Base-by-base conservation (phyloP, 37 sponge, comb jelly and placozoan genomes). In the Lycopodina hypogea region DNA sequence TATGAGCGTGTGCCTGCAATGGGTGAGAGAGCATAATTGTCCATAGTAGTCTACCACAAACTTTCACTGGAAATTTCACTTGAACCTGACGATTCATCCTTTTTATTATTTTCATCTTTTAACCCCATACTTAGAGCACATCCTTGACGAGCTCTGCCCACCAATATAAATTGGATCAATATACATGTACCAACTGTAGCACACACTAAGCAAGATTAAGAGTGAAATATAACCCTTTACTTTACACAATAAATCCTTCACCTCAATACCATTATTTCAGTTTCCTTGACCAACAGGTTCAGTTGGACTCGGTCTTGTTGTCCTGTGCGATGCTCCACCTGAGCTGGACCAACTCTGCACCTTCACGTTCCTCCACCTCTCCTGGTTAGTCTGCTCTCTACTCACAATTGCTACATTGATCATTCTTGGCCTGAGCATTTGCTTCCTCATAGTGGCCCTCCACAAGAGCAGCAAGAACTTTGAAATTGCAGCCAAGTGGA, bases 401-500 rank as follows among this genome's bases (percentile, higher is more conserved):
- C 2, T 53, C 24, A 35, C 55, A 36, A 29, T 53, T 28, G 58
- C 11, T 56, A 53, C 74, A 1, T 15, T 74, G 36, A 3, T 22
- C 2, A 58, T 56, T 29, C 9, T 74, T n/a, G 37, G 55, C 35
- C 39, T 74, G 55, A 56, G 58, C 37, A 30, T 74, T 15, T 21
- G 34, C 48, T 34, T 74, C 37, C 37, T 74, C 1, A 29, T 74
- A 2, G 37, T 74, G 32, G 42, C 26, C 22, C 58, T 74, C 36
- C 39, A 74, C 50, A 74, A 58, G 74, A 56, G 37, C 1, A 56
- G 26, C 26, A n/a, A 41, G 12, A 24, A 36, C 1, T 74, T 74
- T 30, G 74, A 29, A n/a, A 15, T 2, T 6, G 58, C 58, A 35
- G 74, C 50, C 1, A 53, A 74, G 26, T 74, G 74, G 74, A n/a